phyloP scores from a whole-genome alignment of 2,888 invertebrate genomes.

The Lepidochrysops patricia region DNA sequence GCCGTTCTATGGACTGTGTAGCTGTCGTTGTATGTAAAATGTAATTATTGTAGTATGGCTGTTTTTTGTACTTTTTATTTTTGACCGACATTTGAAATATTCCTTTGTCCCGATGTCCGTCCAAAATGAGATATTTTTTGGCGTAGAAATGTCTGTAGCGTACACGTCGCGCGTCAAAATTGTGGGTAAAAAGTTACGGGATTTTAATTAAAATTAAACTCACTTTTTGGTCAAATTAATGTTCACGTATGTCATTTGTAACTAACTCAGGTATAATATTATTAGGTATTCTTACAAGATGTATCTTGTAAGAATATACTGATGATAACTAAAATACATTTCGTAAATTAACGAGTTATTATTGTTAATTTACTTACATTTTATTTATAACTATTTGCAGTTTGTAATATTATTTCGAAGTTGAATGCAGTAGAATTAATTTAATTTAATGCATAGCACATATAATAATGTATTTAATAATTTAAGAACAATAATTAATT shows the following conservation, averaged over 20 bases:
- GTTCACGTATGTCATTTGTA: neutral
- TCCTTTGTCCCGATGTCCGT: neutral
- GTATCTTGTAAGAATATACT: no score
- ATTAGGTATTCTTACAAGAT: no score
- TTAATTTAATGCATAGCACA: no score
- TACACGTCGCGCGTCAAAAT: conserved; percentile 23
- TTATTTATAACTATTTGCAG: no score
- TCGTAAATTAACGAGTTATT: no score
- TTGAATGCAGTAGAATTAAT: no score
- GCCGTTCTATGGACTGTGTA: neutral
- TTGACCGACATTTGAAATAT: conserved; percentile 2
- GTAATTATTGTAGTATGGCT: neutral
- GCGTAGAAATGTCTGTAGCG: conserved; percentile 18
- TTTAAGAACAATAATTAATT: no score
- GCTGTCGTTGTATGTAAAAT: neutral
- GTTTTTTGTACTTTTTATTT: conserved; percentile 1
- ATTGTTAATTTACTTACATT: no score
- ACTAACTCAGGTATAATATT: no score
- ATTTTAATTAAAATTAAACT: conserved; percentile 65
- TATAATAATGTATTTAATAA: no score
- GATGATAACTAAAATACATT: no score
- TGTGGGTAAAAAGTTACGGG: conserved; percentile 52
- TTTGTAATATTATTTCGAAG: no score
- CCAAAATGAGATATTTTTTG: conserved; percentile 11
- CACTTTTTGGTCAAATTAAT: conserved; percentile 44